Percentiles rank a stretch among this genome's conserved stretches.
Conservation (phyloP, 2,113 vertebrate genomes). For the Merops nubicus region DNA sequence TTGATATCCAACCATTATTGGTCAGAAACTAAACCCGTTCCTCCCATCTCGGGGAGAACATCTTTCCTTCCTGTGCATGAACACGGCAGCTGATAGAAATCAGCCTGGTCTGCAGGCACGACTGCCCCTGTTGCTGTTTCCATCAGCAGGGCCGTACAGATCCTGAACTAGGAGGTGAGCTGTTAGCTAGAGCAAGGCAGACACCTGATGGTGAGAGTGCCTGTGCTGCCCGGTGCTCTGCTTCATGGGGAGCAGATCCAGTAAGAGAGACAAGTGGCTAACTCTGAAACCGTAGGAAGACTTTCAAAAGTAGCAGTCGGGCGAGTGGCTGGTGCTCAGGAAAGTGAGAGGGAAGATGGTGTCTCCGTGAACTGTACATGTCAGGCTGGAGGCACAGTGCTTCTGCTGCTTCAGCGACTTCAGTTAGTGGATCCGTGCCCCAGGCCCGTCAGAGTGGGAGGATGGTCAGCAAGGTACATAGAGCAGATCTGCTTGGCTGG, state of each 20-base stretch:
- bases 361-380: rapidly evolving
- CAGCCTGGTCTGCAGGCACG: neutral
- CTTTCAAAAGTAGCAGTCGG: neutral
- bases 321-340: neutral
- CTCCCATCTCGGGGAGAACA: neutral
- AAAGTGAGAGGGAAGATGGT: neutral
- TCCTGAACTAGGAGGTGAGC: neutral
- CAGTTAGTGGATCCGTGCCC: rapidly evolving
- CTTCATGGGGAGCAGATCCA: neutral
- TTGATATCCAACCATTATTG: neutral
- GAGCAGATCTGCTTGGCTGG: neutral
- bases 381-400: neutral
- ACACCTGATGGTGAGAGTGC: neutral
- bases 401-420: neutral
- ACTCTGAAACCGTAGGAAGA: neutral
- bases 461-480: neutral
- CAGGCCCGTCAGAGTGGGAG: neutral
- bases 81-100: neutral
- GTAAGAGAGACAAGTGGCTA: neutral
- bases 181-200: neutral
- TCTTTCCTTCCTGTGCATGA: neutral
- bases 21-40: neutral
- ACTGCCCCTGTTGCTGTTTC: neutral
- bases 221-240: neutral
- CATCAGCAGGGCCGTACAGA: rapidly evolving